Percentiles rank a stretch among this genome's conserved stretches.
Evolutionary conservation across 2,888 invertebrate species (phyloP).

Genomic region (Andrena praecox): DNA sequence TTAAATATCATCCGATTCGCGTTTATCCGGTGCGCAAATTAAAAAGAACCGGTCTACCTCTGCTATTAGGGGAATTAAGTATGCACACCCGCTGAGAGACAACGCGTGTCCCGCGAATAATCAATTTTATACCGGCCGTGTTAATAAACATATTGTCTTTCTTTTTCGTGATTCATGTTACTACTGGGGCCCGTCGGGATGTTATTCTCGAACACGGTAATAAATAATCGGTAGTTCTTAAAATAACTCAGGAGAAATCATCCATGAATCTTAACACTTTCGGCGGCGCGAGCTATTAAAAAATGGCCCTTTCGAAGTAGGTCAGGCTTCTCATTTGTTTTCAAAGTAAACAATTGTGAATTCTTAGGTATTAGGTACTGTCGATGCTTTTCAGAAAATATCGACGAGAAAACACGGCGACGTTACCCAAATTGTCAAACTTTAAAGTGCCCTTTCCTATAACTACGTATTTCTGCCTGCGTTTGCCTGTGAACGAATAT

Average conservation of each 20-base stretch:
- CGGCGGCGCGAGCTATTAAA: too few species aligned
- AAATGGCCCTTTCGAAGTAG: too few species aligned
- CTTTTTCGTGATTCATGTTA: background rate
- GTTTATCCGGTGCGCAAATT: constrained; percentile 47
- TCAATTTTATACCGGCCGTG: constrained; percentile 15
- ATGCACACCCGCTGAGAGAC: constrained; percentile 34
- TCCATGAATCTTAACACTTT: too few species aligned
- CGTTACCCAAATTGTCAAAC: too few species aligned
- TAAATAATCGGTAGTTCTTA: background rate
- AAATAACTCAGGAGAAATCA: background rate
- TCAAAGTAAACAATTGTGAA: too few species aligned
- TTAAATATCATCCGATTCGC: constrained; percentile 47
- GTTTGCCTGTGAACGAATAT: too few species aligned
- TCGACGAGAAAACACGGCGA: too few species aligned
- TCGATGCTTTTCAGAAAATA: too few species aligned
- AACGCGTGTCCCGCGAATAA: constrained; percentile 47
- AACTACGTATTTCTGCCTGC: too few species aligned
- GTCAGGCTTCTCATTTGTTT: too few species aligned
- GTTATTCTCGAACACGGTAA: background rate
- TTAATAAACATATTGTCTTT: constrained; percentile 19
- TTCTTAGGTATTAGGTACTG: too few species aligned
- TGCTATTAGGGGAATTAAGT: constrained; percentile 5
- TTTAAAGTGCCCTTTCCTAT: too few species aligned
- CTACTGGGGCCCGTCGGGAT: background rate
- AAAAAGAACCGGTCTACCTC: constrained; percentile 60